Evolutionary conservation across 2,888 invertebrate genomes (phyloP), one percentile per base, ranked within the genome.

Genomic region (Sclerodermus sp.): DNA sequence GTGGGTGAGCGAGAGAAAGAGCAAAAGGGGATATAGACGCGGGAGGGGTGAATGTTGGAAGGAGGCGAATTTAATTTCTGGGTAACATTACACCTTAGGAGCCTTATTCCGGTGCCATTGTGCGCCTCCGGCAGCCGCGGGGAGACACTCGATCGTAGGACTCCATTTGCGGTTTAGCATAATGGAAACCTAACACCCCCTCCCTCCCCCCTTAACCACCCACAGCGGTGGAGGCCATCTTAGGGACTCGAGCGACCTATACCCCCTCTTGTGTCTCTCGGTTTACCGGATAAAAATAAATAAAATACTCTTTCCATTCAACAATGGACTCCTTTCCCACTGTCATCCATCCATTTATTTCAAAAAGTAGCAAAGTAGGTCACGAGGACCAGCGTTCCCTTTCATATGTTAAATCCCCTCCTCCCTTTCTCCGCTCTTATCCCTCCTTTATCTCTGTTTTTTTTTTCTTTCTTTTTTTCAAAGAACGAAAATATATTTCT

Each of bases 111-210:
- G 60, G 62, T 65, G 67, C 70, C 68, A 73, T 75, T 73, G 73
- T 73, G 64, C 59, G 61, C 61, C 65, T 61, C 60, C 58, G 62
- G 62, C 52, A 49, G 58, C 61, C 60, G 61, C 62, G 58, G 63
- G 67, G 68, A 74, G 76, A 77, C 73, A 77, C 76, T 76, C 74
- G 77, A 77, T 77, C 74, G 76, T 74, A 72, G 73, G 76, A 77
- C 76, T 77, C 77, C 77, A 77, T 77, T 77, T 77, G 76, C 74
- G 76, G 76, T 77, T 77, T 77, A 76, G 76, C 77, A 77, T 77
- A 77, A 77, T 76, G 77, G 76, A 74, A 77, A 77, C 74, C 71
- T 69, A 74, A 76, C 73, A 71, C 73, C 64, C 72, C 72, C 68
- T 61, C n/a, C n/a, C 23, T 8, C 23, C 23, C 23, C 23, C 23